Evolutionary conservation across 2,797 vertebrate species (phyloP).

Genomic region (Lagorchestes hirsutus): DNA sequence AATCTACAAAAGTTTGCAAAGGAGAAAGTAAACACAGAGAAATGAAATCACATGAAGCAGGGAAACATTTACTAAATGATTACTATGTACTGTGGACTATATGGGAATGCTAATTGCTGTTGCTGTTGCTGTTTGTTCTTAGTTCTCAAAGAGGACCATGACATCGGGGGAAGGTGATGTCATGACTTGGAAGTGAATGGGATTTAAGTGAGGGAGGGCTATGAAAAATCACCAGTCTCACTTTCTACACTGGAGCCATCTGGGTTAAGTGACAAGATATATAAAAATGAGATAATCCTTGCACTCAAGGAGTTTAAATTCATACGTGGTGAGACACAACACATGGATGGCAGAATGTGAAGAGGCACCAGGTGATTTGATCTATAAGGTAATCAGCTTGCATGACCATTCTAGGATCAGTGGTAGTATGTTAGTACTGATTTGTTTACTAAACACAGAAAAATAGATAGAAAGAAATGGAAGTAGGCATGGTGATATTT

Average conservation of each 20-base stretch:
- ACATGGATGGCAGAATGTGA: not conserved
- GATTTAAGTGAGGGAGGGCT: no score
- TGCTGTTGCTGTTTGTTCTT: no score
- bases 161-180: no score
- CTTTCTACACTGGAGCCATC: no score
- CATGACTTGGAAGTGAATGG: no score
- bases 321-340: not conserved
- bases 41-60: not conserved
- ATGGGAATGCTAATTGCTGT: not conserved
- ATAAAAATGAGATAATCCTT: not conserved
- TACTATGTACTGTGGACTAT: not conserved
- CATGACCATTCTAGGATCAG: not conserved
- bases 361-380: not conserved
- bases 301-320: not conserved
- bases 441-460: not conserved
- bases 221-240: no score
- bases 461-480: not conserved
- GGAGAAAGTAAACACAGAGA: not conserved
- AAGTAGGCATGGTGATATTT: not conserved
- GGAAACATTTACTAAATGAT: slow-evolving; percentile 13
- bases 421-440: not conserved
- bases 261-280: no score
- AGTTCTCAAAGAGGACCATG: no score
- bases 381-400: not conserved
- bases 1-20: not conserved